Percentiles rank a stretch among this genome's conserved stretches.
Evolutionary conservation across 1,140 invertebrate species (phyloP).

Genomic region (Oncopeltus fasciatus): DNA sequence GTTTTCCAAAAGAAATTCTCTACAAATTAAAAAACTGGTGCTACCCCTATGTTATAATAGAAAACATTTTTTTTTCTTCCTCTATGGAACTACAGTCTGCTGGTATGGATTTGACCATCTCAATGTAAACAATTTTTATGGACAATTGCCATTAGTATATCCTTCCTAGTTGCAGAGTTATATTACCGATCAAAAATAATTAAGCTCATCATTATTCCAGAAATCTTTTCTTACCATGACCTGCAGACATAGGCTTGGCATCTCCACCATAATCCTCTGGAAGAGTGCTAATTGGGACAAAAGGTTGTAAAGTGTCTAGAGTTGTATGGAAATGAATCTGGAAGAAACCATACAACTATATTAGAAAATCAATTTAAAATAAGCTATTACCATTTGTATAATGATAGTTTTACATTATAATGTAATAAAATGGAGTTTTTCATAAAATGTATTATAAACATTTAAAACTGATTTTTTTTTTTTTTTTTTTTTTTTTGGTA

Average conservation of each 20-base stretch:
- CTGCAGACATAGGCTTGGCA: not conserved
- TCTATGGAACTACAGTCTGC: not conserved
- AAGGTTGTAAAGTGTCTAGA: conserved; percentile 16
- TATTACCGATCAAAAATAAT: no score
- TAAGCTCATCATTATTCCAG: not conserved
- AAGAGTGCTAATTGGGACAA: conserved; percentile 19
- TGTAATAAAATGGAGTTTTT: not conserved
- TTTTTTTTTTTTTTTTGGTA: not conserved
- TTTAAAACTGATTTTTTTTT: no score
- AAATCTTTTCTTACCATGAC: conserved; percentile 13
- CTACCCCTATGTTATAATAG: no score
- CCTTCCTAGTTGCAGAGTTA: no score
- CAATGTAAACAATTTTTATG: no score
- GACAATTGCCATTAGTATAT: no score
- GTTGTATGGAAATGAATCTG: conserved; percentile 22
- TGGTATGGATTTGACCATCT: not conserved
- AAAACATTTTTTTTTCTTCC: no score
- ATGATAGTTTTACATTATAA: not conserved
- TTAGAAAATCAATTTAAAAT: not conserved
- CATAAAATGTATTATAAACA: no score
- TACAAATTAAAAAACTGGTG: no score
- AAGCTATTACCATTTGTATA: not conserved
- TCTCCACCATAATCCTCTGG: conserved; percentile 23
- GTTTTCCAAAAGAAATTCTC: no score
- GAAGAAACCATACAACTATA: not conserved